A percentile compares a stretch with the other conserved stretches of the same genome.
phyloP scores from a whole-genome alignment of 2,797 vertebrate genomes.

The Lagorchestes hirsutus region DNA sequence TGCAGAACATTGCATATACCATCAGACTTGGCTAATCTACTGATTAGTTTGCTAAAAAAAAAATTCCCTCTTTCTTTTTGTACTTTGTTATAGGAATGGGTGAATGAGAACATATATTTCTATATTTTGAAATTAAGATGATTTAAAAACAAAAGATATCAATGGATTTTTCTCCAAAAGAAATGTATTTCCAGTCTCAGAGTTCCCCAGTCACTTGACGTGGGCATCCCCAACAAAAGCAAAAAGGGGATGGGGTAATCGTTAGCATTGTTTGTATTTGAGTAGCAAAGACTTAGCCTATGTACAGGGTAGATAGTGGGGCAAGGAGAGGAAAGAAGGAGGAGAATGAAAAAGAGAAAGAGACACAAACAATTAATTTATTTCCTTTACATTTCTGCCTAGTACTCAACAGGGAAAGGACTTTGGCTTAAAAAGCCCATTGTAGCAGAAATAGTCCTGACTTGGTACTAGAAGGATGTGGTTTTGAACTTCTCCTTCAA shows the following conservation, averaged over 20 bases:
- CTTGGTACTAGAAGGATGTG: neutral
- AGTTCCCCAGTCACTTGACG: neutral
- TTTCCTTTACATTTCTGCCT: neutral
- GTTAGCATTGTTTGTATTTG: neutral
- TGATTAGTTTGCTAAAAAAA: neutral
- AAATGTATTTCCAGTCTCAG: neutral
- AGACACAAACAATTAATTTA: neutral
- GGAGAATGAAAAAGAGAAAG: neutral
- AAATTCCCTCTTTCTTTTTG: neutral
- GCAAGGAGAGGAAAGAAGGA: rapidly evolving
- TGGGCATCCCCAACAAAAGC: neutral
- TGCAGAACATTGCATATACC: neutral
- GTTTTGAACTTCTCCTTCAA: neutral
- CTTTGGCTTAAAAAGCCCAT: neutral
- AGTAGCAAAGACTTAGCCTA: neutral
- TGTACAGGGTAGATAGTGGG: neutral
- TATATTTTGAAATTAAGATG: neutral
- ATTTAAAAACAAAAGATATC: neutral
- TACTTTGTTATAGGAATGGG: neutral
- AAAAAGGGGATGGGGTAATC: neutral
- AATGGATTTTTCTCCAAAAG: neutral
- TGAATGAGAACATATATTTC: neutral
- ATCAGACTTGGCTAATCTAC: neutral
- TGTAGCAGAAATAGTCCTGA: neutral
- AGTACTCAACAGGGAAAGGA: neutral